Base-by-base conservation (phyloP, 2,888 invertebrate species). In the Dascillus cervinus region DNA sequence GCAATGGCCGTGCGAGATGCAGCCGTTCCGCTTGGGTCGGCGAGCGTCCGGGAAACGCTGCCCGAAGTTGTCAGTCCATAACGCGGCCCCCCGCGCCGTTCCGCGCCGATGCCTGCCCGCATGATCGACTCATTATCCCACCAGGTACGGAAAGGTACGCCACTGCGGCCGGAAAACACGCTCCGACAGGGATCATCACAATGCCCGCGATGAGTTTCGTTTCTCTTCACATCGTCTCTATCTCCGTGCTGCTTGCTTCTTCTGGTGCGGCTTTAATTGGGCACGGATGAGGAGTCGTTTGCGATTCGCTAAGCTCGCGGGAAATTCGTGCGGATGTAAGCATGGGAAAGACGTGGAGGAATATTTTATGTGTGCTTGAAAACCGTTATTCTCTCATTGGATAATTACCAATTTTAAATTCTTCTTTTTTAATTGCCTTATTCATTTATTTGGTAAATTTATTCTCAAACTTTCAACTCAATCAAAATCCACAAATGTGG, bases 21-120 rank as follows among this genome's bases (percentile, higher is more conserved):
- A 43, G 45, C 39, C 50, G 57, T 57, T 56, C 53, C 51, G 57
- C 54, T 51, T 55, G 48, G 48, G 38, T 50, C 52, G 46, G 43
- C 49, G 40, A 45, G 51, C 53, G 54, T 56, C 57, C 56, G 57
- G 57, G 56, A 56, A 55, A 49, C 54, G 50, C 46, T 40, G 46
- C 46, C 41, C 40, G 46, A 40, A 55, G 52, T 54, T 53, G 56
- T 49, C 51, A 49, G 55, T 46, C 54, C 58, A 53, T 53, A 52
- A 56, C 55, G 49, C 29, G 44, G 38, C 36, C 49, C 45, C 42
- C 46, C 49, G 47, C 45, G 28, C 37, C 38, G 49, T 47, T 45
- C 30, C 43, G 46, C 44, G 37, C 34, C 44, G 46, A 37, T 38
- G 44, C 39, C 26, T 37, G 34, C 41, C 44, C 39, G 43, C 47